Conservation (phyloP, 2,113 vertebrate genomes). For the Corythornis vintsioides region DNA sequence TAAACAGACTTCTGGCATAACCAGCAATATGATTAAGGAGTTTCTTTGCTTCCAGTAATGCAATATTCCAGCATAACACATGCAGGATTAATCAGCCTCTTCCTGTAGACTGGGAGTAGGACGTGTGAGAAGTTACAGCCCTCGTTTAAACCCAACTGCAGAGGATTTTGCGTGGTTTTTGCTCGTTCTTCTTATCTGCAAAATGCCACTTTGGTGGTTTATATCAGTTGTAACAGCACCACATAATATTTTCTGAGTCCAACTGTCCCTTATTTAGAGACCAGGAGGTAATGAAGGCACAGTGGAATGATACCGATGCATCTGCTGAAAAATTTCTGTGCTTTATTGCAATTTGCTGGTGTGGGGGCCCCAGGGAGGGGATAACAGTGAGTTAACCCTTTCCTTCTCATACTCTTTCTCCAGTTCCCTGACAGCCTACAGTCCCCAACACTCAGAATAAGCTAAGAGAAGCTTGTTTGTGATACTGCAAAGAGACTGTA, state of each 20-base stretch:
- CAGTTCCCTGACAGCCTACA: background rate
- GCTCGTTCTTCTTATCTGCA: conserved; percentile 26
- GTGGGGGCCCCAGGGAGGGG: background rate
- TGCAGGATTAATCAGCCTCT: conserved; percentile 64
- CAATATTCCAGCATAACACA: conserved; percentile 63
- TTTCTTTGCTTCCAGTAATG: conserved; percentile 68
- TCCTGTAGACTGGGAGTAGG: conserved; percentile 55
- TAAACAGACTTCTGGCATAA: conserved; percentile 69
- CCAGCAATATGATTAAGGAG: conserved; percentile 64
- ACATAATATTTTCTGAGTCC: conserved; percentile 42
- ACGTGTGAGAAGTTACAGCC: conserved; percentile 61
- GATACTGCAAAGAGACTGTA: background rate
- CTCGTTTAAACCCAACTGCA: conserved; percentile 54
- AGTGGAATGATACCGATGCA: background rate
- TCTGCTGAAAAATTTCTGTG: conserved; percentile 14
- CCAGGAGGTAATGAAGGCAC: conserved; percentile 46
- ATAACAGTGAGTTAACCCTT: background rate
- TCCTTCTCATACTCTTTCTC: background rate
- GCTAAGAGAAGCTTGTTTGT: background rate
- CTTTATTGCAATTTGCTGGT: background rate
- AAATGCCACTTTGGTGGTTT: conserved; percentile 57
- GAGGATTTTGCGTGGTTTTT: conserved; percentile 50
- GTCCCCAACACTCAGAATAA: rapidly evolving
- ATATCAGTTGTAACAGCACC: conserved; percentile 38
- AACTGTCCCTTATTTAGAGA: conserved; percentile 57